Conservation (phyloP, 2,888 invertebrate species). For the Drosophila longiperda region DNA sequence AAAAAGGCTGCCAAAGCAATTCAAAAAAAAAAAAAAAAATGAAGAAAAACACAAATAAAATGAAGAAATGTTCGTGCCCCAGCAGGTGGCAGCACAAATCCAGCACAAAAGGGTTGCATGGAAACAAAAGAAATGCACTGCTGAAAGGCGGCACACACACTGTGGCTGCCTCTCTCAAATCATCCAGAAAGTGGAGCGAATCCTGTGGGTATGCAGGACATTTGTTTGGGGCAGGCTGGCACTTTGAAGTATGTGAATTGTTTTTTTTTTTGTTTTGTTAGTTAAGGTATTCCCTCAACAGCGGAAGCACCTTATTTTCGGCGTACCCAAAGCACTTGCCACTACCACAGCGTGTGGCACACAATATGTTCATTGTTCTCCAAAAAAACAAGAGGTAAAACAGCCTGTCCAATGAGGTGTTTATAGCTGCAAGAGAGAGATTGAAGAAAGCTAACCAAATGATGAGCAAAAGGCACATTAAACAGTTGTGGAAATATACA, state of each 20-base stretch:
- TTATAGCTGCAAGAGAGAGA: constrained; percentile 1
- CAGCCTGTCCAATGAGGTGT: constrained; percentile 37
- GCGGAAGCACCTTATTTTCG: constrained; percentile 73
- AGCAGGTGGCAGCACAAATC: constrained; percentile 26
- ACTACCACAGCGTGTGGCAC: constrained; percentile 32
- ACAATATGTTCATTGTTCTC: constrained; percentile 73
- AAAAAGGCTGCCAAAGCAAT: constrained; percentile 26
- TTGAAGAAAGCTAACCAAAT: constrained; percentile 1
- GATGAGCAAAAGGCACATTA: constrained; percentile 1
- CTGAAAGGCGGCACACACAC: constrained; percentile 34
- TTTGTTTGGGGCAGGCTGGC: constrained; percentile 8
- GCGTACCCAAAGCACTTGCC: constrained; percentile 16
- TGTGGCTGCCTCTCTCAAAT: constrained; percentile 50
- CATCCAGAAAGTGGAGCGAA: constrained; percentile 54
- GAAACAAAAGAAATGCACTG: constrained; percentile 54
- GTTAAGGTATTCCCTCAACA: constrained; percentile 12
- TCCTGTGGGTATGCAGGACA: constrained; percentile 18
- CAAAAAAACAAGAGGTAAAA: constrained; percentile 65
- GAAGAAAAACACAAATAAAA: constrained; percentile 1
- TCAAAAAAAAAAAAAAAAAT: constrained; percentile 7
- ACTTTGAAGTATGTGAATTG: constrained; percentile 1
- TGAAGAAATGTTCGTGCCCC: not conserved
- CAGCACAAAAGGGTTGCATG: constrained; percentile 27
- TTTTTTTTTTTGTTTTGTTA: not conserved
- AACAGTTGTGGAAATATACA: constrained; percentile 7